These are phyloP conservation scores for Cistogaster globosa DNA, from an alignment of 2,888 invertebrate species.

Conservation along the genomic window DNA sequence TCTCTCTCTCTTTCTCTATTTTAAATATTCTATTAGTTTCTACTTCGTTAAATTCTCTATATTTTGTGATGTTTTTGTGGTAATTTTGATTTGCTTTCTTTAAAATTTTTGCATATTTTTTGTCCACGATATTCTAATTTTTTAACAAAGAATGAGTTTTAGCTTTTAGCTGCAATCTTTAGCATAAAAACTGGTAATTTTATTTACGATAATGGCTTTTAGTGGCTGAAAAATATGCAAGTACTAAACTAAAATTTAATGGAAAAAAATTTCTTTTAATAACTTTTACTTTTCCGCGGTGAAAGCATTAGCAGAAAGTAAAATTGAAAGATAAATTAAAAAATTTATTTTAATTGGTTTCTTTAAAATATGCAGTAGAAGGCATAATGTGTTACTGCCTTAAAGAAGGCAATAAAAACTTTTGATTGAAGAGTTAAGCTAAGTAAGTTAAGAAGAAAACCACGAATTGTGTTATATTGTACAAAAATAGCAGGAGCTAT, in stretches of 20 bases:
- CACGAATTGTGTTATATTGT: too few relatives aligned
- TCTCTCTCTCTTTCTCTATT: slow-evolving; percentile 4
- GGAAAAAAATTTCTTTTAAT: slow-evolving; percentile 27
- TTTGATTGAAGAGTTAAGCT: not conserved
- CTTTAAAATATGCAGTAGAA: slow-evolving; percentile 26
- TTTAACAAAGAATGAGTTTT: slow-evolving; percentile 18
- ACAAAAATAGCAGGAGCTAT: too few relatives aligned
- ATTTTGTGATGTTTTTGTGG: slow-evolving; percentile 9
- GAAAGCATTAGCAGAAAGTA: not conserved
- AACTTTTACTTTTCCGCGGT: slow-evolving; percentile 46
- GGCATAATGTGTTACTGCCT: not conserved
- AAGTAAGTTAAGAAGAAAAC: not conserved
- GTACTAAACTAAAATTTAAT: slow-evolving; percentile 30
- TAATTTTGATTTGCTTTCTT: slow-evolving; percentile 30
- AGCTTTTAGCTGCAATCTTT: slow-evolving; percentile 38
- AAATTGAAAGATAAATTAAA: not conserved
- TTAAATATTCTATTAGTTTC: slow-evolving; percentile 22
- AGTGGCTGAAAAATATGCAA: slow-evolving; percentile 50
- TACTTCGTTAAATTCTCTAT: slow-evolving; percentile 27
- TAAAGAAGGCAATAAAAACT: slow-evolving; percentile 16
- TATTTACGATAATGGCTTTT: slow-evolving; percentile 57
- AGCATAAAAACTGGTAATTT: slow-evolving; percentile 27
- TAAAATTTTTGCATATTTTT: slow-evolving; percentile 29
- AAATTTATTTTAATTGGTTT: slow-evolving; percentile 40
- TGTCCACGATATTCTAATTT: slow-evolving; percentile 2